Evolutionary conservation across 2,797 vertebrate genomes (phyloP).

Genomic region (Macropus fuliginosus): DNA sequence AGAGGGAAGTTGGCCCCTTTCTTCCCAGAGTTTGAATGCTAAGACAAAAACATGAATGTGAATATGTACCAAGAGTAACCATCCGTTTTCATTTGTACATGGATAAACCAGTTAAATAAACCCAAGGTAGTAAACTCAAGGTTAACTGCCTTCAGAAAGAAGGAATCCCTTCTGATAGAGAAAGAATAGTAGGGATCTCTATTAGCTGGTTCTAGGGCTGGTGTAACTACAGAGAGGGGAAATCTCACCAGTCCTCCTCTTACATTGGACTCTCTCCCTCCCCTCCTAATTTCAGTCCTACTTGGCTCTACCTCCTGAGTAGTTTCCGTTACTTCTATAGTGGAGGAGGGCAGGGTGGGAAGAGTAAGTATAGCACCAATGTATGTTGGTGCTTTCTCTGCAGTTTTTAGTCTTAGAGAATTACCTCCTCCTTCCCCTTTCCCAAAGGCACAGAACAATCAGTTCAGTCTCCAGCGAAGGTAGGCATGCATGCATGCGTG

Average conservation of each 20-base stretch:
- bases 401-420: too few relatives aligned
- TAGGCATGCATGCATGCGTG: too few relatives aligned
- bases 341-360: neutral
- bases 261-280: neutral
- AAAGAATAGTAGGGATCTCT: neutral
- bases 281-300: neutral
- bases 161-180: neutral
- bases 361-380: neutral
- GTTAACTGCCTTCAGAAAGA: neutral
- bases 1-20: neutral
- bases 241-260: neutral
- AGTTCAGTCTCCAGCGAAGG: neutral
- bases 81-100: neutral
- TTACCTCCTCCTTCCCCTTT: neutral
- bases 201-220: neutral
- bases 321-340: neutral
- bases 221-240: neutral
- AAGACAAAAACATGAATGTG: neutral
- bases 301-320: neutral
- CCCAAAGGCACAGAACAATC: neutral
- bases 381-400: too few relatives aligned
- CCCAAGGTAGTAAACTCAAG: neutral
- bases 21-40: neutral
- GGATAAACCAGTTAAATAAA: neutral
- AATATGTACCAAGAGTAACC: neutral